Evolutionary conservation across 2,797 vertebrate species (phyloP).

Genomic region (Ciconia nigra): DNA sequence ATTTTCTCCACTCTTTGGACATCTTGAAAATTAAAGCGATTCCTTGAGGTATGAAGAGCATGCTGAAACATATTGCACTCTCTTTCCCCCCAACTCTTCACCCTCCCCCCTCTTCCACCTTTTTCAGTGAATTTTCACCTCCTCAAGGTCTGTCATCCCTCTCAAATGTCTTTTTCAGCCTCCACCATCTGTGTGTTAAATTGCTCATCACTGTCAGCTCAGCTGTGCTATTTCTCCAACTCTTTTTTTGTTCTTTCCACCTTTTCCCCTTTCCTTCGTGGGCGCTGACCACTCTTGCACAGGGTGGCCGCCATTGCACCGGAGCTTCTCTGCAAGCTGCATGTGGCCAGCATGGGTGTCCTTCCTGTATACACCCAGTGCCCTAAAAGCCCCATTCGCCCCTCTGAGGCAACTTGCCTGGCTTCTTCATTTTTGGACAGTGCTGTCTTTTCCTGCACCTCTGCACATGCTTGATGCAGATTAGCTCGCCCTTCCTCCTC

Average conservation of each 20-base stretch:
- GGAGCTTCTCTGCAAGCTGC: not conserved
- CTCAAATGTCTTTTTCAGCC: not conserved
- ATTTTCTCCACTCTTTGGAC: not conserved
- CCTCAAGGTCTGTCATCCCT: not conserved
- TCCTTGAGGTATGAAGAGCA: not conserved
- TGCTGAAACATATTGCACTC: not conserved
- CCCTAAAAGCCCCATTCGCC: rapidly evolving
- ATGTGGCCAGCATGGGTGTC: not conserved
- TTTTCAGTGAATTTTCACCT: not conserved
- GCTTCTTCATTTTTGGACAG: not conserved
- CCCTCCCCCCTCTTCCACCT: not conserved
- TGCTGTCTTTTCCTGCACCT: not conserved
- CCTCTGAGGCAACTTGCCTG: not conserved
- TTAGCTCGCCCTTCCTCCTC: not conserved
- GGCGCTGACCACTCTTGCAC: not conserved
- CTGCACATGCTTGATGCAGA: not conserved
- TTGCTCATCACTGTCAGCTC: not conserved
- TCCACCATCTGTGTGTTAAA: not conserved
- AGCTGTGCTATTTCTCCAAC: not conserved
- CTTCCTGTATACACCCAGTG: not conserved
- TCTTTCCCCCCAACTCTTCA: not conserved
- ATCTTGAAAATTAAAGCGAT: not conserved
- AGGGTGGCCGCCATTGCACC: too few relatives aligned
- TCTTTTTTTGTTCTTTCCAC: not conserved
- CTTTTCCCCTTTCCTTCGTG: not conserved